These are phyloP conservation scores for Lepus europaeus DNA, from an alignment of 2,113 vertebrate genomes.

Conservation along the genomic window DNA sequence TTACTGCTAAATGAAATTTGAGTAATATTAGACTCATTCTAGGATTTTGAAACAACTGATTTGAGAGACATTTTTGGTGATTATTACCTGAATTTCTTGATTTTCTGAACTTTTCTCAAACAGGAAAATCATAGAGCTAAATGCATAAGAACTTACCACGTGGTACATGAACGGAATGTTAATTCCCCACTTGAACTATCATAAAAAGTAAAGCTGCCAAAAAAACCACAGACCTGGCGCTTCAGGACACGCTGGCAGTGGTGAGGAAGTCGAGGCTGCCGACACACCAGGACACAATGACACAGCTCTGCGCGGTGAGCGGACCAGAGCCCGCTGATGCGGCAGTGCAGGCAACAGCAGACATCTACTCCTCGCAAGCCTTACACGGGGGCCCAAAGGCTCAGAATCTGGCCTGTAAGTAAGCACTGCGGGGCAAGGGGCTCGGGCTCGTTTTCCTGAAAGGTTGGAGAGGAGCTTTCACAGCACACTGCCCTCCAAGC, in stretches of 20 bases:
- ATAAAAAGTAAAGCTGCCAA: neutral
- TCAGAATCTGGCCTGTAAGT: neutral
- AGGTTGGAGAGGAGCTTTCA: neutral
- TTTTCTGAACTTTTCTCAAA: neutral
- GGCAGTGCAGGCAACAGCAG: neutral
- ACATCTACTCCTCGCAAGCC: neutral
- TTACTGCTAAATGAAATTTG: neutral
- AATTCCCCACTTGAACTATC: conserved; percentile 7
- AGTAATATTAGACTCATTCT: neutral
- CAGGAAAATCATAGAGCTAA: neutral
- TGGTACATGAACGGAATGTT: neutral
- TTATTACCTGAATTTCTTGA: neutral
- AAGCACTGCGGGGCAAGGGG: neutral
- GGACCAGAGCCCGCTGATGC: too few relatives aligned
- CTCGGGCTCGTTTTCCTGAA: neutral
- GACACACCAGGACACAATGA: neutral
- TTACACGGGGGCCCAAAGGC: neutral
- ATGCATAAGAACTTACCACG: neutral
- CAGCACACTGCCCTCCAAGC: neutral
- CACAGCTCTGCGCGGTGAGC: neutral
- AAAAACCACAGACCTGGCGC: neutral
- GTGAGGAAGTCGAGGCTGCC: neutral
- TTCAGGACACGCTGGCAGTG: neutral
- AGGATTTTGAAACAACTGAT: conserved; percentile 35
- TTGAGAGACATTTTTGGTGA: neutral